Evolutionary conservation across 2,113 vertebrate genomes (phyloP).

Genomic region (Psilopogon haemacephalus): DNA sequence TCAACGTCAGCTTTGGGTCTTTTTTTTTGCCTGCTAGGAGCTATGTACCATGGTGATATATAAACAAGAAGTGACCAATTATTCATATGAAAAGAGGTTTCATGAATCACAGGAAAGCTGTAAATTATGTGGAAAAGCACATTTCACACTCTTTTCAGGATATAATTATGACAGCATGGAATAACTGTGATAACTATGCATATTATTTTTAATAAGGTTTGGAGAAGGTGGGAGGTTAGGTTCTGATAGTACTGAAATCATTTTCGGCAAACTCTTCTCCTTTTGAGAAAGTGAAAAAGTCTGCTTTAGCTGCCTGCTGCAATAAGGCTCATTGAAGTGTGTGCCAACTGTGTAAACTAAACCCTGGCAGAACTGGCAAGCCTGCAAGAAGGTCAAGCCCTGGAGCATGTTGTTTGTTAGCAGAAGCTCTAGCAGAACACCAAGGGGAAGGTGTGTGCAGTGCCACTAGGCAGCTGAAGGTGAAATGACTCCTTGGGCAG

Average conservation of each 20-base stretch:
- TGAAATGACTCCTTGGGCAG: not conserved
- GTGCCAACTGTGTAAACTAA: constrained; percentile 52
- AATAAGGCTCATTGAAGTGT: constrained; percentile 16
- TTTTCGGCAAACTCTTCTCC: not conserved
- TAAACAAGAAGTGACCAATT: constrained; percentile 61
- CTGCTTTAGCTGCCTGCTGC: not conserved
- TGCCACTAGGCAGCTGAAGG: not conserved
- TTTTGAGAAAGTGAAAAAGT: constrained; percentile 45
- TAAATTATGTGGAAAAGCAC: constrained; percentile 35
- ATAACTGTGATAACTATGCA: not conserved
- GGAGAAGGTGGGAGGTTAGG: not conserved
- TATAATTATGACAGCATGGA: not conserved
- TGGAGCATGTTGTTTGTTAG: constrained; percentile 57
- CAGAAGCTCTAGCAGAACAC: constrained; percentile 21
- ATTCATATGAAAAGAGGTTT: constrained; percentile 35
- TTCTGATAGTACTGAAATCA: not conserved
- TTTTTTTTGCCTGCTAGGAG: not conserved
- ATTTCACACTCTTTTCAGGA: not conserved
- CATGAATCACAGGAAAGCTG: constrained; percentile 27
- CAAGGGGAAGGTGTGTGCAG: not conserved
- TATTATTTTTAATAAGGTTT: not conserved
- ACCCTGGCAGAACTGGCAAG: constrained; percentile 49
- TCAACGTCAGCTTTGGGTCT: constrained; percentile 54
- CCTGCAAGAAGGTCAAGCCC: constrained; percentile 22
- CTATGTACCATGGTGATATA: constrained; percentile 41